Evolutionary conservation across 2,113 vertebrate species (phyloP).

Genomic region (Hiodon alosoides): DNA sequence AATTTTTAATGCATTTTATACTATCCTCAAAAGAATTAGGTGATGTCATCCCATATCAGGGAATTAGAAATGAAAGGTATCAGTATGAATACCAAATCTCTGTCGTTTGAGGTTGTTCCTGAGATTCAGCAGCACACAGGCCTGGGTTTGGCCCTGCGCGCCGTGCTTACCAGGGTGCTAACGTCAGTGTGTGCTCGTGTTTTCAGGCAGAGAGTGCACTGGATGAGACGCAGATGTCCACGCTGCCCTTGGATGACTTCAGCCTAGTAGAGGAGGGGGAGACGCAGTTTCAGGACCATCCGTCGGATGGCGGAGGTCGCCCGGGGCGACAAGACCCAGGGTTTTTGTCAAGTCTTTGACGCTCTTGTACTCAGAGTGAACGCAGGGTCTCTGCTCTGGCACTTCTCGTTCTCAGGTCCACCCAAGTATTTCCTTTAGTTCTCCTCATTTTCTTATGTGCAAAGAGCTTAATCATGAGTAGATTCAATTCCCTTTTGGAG

Average conservation of each 20-base stretch:
- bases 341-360: constrained; percentile 35
- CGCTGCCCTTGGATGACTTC: constrained; percentile 71
- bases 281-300: constrained; percentile 48
- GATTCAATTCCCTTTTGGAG: neutral
- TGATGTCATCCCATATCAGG: too few species aligned
- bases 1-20: too few species aligned
- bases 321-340: constrained; percentile 44
- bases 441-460: constrained; percentile 41
- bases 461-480: constrained; percentile 11
- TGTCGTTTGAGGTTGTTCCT: neutral
- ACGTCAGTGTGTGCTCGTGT: neutral
- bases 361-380: constrained; percentile 27
- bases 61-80: too few species aligned
- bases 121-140: neutral
- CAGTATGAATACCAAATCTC: too few species aligned
- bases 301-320: constrained; percentile 33
- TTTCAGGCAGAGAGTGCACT: constrained; percentile 53
- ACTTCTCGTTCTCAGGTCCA: constrained; percentile 66
- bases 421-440: constrained; percentile 54
- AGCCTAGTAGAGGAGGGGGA: constrained; percentile 61
- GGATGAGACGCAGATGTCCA: constrained; percentile 70
- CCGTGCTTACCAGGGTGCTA: too few species aligned
- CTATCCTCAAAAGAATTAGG: too few species aligned
- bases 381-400: constrained; percentile 42
- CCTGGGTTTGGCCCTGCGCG: neutral